These are phyloP conservation scores for Sphaerodactylus townsendi DNA, from an alignment of 2,113 vertebrate species.

Conservation along the genomic window DNA sequence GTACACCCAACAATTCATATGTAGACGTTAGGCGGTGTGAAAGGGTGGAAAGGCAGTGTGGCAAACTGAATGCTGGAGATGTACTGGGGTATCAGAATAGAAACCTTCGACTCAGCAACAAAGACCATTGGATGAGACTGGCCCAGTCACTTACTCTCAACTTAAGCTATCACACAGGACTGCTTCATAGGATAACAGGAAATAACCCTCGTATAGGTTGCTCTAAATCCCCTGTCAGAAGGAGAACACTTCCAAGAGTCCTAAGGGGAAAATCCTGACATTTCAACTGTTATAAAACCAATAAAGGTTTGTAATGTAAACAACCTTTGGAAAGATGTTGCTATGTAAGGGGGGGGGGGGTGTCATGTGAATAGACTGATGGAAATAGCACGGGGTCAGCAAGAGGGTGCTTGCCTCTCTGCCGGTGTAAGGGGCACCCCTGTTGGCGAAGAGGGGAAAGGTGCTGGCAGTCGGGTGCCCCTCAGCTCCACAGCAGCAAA, in stretches of 20 bases:
- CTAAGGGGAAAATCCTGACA: not conserved
- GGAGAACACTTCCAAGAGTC: not conserved
- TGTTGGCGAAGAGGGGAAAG: too few species aligned
- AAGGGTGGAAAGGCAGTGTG: not conserved
- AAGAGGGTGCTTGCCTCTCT: too few species aligned
- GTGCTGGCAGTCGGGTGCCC: too few species aligned
- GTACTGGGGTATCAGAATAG: not conserved
- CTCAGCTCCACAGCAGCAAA: too few species aligned
- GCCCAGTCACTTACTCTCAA: not conserved
- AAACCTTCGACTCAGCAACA: not conserved
- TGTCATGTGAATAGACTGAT: too few species aligned
- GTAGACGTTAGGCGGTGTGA: not conserved
- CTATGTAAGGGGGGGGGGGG: too few species aligned
- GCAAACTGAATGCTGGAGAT: too few species aligned
- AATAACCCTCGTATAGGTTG: not conserved
- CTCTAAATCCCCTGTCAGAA: not conserved
- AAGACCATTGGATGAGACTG: too few species aligned
- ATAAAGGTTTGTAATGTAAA: too few species aligned
- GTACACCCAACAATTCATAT: too few species aligned
- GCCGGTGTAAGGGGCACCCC: too few species aligned
- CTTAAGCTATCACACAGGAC: not conserved
- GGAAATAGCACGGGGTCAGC: too few species aligned
- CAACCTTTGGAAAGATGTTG: not conserved
- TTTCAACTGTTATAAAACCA: not conserved
- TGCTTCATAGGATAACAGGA: not conserved